Base-by-base conservation (phyloP, 2,113 vertebrate genomes). In the Poicephalus gulielmi region DNA sequence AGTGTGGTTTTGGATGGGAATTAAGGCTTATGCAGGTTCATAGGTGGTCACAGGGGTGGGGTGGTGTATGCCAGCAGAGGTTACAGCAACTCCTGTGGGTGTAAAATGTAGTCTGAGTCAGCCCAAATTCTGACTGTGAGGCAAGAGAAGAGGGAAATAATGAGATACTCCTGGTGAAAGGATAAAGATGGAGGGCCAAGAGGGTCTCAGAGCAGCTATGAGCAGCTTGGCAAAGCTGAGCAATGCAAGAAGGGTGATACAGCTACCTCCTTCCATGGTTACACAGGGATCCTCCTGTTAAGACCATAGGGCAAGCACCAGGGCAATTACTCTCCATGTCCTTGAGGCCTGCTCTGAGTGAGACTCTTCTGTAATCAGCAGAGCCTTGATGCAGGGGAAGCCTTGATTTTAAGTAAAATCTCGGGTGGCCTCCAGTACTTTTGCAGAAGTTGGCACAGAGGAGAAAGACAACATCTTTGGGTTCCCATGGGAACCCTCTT, bases 171-270 rank as follows among this genome's bases (percentile, higher is more conserved):
- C 53, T 4, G 9, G n/a, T 46, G 55, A 33, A 64, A 89, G 25
- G 44, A 28, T 79, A 74, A 80, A 75, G 35, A 16, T 8, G 17
- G 14, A 22, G 35, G 69, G 24, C 33, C 28, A 11, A 35, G 60
- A 1, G 22, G 55, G 33, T 23, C n/a, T 33, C 2, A 0, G 31
- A 49, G 74, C 50, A 31, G 75, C 75, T 60, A 24, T 55, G 49
- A 50, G 47, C 41, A 20, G 64, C 39, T 22, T 8, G 1, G 27
- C 67, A 59, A 55, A 75, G 74, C 70, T 68, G 66, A 86, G 81
- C 22, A 35, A 11, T 3, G 14, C 33, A 55, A 24, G 39, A 16
- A 39, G 57, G 44, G 49, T 0, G 28, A 77, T 13, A 31, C 0
- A 5, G 43, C 37, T 82, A 41, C 37, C 19, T 73, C 46, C 46